Base-by-base conservation (phyloP, 1,140 invertebrate species). In the Atopsyche davidsoni region DNA sequence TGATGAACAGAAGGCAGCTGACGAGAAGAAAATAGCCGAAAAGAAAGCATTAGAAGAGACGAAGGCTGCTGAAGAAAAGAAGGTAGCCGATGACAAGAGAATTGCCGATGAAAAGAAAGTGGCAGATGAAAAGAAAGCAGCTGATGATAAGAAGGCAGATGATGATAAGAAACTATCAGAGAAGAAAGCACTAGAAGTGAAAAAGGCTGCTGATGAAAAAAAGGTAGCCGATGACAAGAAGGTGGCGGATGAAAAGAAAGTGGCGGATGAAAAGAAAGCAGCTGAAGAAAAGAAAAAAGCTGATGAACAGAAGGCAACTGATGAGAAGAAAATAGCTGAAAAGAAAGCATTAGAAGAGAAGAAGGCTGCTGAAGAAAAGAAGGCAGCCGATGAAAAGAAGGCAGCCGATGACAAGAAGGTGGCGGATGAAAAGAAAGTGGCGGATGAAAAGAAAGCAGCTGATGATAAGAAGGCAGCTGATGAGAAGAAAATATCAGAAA, bases 31-130 rank as follows among this genome's bases (percentile, higher is more conserved):
- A 41, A 6, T 7, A 52, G 31, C 36, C 25, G 19, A 53, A 16
- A 35, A 52, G 16, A 23, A 32, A 9, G 40, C 62, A 17, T 55
- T 61, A 16, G 58, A 28, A n/a, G 51, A 58, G 32, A 55, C 50
- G 36, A 46, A 60, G 36, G 46, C 58, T 46, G 42, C 59, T 45
- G 23, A 56, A 36, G 56, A 51, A 51, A 16, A 35, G 44, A 38
- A 44, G 51, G 34, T 35, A 47, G 16, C 11, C 24, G 46, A 55
- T 52, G 32, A 46, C 2, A 28, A 36, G 16, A 14, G 32, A 18
- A 6, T 9, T 6, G 18, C 39, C 22, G 39, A 18, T 9, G 7
- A 21, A n/a, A 44, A 44, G 31, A 38, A 47, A 28, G 31, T 38
- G 10, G 35, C 25, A 14, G 56, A 51, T 19, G 39, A 42, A 43